Conservation (phyloP, 2,888 invertebrate genomes). For the Cremastinae sp. region DNA sequence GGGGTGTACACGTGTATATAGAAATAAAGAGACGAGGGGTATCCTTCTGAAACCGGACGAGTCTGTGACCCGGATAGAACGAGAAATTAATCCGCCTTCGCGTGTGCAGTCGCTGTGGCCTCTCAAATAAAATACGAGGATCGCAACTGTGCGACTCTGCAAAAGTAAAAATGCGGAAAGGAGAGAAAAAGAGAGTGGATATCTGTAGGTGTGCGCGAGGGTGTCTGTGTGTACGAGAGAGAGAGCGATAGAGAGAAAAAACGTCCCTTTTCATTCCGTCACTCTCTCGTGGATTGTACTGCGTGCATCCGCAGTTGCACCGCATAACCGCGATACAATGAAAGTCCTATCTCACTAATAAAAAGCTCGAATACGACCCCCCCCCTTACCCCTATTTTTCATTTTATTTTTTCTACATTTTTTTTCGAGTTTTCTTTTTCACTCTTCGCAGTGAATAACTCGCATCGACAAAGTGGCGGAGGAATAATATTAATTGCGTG, state of each 20-base stretch:
- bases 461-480: slow-evolving; percentile 13
- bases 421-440: neutral
- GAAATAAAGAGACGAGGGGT: neutral
- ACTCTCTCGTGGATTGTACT: slow-evolving; percentile 38
- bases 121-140: slow-evolving; percentile 50
- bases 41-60: slow-evolving; percentile 51
- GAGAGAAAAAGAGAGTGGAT: slow-evolving; percentile 59
- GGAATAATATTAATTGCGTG: slow-evolving; percentile 30
- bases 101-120: slow-evolving; percentile 41
- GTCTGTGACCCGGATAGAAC: slow-evolving; percentile 63
- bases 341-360: slow-evolving; percentile 38
- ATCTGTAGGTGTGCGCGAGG: too few species aligned
- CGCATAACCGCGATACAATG: slow-evolving; percentile 53
- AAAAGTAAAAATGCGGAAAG: slow-evolving; percentile 46
- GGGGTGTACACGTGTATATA: neutral
- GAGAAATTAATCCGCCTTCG: slow-evolving; percentile 62
- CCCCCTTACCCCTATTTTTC: slow-evolving; percentile 1
- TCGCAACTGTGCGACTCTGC: slow-evolving; percentile 6
- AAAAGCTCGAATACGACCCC: slow-evolving; percentile 29
- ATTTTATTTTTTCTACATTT: neutral
- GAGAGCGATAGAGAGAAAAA: slow-evolving; percentile 19
- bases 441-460: slow-evolving; percentile 29
- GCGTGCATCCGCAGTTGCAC: slow-evolving; percentile 52
- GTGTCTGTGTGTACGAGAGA: too few species aligned
- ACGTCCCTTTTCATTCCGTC: slow-evolving; percentile 44